These are phyloP conservation scores for Tenthredo mesomela DNA, from an alignment of 2,888 invertebrate species.

Conservation along the genomic window DNA sequence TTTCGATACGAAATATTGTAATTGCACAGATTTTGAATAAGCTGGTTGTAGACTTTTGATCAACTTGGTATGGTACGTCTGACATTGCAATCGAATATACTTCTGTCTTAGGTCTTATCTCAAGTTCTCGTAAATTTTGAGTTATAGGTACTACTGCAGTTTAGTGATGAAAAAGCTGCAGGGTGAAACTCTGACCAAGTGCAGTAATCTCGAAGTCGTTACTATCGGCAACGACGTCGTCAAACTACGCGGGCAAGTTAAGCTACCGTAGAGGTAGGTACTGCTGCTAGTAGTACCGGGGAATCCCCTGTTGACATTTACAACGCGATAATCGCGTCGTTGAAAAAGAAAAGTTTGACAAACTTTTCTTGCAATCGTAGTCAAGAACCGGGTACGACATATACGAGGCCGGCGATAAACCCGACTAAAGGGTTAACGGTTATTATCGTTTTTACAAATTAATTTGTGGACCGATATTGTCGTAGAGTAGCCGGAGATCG, in stretches of 20 bases:
- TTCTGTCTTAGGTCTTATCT: background rate
- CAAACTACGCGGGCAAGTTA: slow-evolving; percentile 15
- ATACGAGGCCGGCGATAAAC: background rate
- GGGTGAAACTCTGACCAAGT: slow-evolving; percentile 31
- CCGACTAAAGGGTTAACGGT: slow-evolving; percentile 29
- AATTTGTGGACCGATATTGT: slow-evolving; percentile 20
- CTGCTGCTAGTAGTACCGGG: slow-evolving; percentile 10
- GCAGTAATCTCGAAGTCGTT: slow-evolving; percentile 45
- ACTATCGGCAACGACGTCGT: slow-evolving; percentile 50
- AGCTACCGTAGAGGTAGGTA: background rate
- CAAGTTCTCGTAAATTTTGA: slow-evolving; percentile 26
- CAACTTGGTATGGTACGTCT: background rate
- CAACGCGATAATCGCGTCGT: slow-evolving; percentile 31
- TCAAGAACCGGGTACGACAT: background rate
- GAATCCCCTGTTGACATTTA: slow-evolving; percentile 42
- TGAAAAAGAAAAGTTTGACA: slow-evolving; percentile 23
- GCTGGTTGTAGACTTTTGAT: background rate
- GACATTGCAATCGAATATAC: background rate
- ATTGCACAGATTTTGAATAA: background rate
- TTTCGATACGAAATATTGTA: slow-evolving; percentile 6
- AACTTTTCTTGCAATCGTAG: slow-evolving; percentile 36
- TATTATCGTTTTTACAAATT: slow-evolving; percentile 38
- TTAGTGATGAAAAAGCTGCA: slow-evolving; percentile 18
- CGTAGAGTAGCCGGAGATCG: slow-evolving; percentile 26
- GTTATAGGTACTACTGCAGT: slow-evolving; percentile 3